Evolutionary conservation across 92 coral and sea anemone species (phyloP), one percentile per base, ranked within the genome.

Genomic region (Actinostola sp.): DNA sequence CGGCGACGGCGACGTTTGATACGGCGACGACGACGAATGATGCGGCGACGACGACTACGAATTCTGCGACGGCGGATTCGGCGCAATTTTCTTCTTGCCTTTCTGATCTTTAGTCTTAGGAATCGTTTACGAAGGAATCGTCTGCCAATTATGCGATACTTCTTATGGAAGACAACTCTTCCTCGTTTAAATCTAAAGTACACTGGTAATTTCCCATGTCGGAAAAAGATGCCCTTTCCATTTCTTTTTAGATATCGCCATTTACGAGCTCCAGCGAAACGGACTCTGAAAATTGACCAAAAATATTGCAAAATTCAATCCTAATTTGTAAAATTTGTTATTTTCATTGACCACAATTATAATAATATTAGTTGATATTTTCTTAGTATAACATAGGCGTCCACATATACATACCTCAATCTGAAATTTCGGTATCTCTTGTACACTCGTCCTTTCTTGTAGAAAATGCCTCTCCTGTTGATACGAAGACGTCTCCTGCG

Each of bases 31-130:
- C 9, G 20, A 15, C 71, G 50, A 12, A 46, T n/a, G 12, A 54
- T 36, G 32, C 71, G 49, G n/a, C 71, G 56, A 15, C 24, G 71
- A 43, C 56, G 56, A 28, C 71, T 27, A 21, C 71, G 59, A 25
- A 53, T 25, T 41, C 56, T 41, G 49, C 36, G 56, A 5, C 71
- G 71, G 15, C 71, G 71, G 41, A 23, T 43, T 14, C 49, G 54
- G 8, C 71, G 55, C 42, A 24, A 25, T 21, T 11, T 13, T 44
- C 35, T 42, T 42, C 55, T 44, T 30, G n/a, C 21, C 31, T 17
- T 28, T 1, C 23, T 4, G 11, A 20, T 53, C 59, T 53, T 20
- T 23, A 3, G 4, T 53, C 31, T 20, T 4, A 57, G 36, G 39
- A 3, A 57, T 1, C 60, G 60, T 29, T 53, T 48, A 57, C 63